These are phyloP conservation scores for Hypanus sabinus DNA, from an alignment of 2,113 vertebrate genomes.

Conservation along the genomic window DNA sequence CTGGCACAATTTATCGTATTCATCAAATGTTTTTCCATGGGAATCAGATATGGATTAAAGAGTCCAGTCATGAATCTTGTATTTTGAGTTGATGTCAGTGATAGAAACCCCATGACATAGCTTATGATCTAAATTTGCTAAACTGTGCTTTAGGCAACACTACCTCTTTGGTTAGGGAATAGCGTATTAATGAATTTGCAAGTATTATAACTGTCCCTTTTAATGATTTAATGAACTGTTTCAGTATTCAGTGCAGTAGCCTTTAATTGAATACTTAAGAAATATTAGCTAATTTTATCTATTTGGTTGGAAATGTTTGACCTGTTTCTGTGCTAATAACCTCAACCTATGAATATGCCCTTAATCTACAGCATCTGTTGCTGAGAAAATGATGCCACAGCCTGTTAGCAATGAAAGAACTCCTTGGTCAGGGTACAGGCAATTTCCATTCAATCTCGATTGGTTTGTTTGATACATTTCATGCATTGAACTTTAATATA, in stretches of 20 bases:
- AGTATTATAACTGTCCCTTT: constrained; percentile 78
- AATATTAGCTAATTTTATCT: constrained; percentile 72
- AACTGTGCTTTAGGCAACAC: constrained; percentile 84
- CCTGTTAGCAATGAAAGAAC: background rate
- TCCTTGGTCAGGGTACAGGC: background rate
- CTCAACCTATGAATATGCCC: constrained; percentile 18
- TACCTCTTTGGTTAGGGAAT: constrained; percentile 77
- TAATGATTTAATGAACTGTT: constrained; percentile 90
- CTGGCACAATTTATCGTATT: background rate
- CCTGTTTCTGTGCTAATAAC: constrained; percentile 34
- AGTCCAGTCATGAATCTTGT: constrained; percentile 87
- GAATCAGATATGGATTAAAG: constrained; percentile 69
- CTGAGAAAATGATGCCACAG: constrained; percentile 22
- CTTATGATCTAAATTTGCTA: constrained; percentile 87
- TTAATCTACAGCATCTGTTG: background rate
- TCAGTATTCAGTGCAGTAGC: constrained; percentile 76
- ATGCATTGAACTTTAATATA: background rate
- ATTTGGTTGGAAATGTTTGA: constrained; percentile 33
- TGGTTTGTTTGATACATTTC: background rate
- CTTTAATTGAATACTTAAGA: constrained; percentile 85
- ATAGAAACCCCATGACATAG: constrained; percentile 81
- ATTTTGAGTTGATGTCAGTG: constrained; percentile 91
- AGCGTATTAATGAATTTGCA: constrained; percentile 81
- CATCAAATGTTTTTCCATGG: constrained; percentile 29
- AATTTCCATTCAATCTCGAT: background rate